Conservation (phyloP, 2,113 vertebrate genomes). For the Dicentrarchus labrax region DNA sequence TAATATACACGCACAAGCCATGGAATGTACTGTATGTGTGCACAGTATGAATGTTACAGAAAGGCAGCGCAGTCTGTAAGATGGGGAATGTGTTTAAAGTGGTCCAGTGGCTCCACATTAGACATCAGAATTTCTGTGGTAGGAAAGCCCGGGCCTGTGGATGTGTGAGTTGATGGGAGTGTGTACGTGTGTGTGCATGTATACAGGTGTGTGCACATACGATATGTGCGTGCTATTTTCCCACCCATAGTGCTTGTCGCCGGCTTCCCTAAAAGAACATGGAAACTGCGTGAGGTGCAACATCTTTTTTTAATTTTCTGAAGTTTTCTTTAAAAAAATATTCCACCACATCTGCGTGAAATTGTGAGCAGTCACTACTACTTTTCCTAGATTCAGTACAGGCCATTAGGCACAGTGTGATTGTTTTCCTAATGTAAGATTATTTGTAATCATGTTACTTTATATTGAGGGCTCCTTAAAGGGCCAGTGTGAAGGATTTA, state of each 20-base stretch:
- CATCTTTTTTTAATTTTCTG: background rate
- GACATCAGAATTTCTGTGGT: constrained; percentile 69
- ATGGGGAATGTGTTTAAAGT: constrained; percentile 69
- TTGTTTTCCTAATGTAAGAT: background rate
- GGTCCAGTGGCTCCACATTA: constrained; percentile 62
- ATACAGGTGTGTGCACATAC: constrained; percentile 30
- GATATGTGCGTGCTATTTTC: constrained; percentile 26
- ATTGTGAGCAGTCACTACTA: background rate
- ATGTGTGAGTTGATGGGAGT: constrained; percentile 19
- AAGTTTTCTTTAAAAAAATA: constrained; percentile 18
- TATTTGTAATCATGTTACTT: background rate
- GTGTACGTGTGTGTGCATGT: constrained; percentile 12
- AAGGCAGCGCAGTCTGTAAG: constrained; percentile 44
- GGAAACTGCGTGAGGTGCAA: constrained; percentile 44
- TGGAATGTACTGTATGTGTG: constrained; percentile 39
- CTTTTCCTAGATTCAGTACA: constrained; percentile 6
- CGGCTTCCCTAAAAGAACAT: constrained; percentile 57
- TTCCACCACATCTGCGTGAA: constrained; percentile 10
- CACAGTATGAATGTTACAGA: constrained; percentile 27
- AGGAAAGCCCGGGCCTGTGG: constrained; percentile 36
- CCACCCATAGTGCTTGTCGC: constrained; percentile 15
- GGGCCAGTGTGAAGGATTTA: background rate
- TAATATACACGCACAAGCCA: constrained; percentile 30
- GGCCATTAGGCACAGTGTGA: background rate
- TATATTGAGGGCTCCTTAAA: background rate